Percentiles rank a stretch among this genome's conserved stretches.
Evolutionary conservation across 1,140 invertebrate species (phyloP).

Genomic region (Mesaphorura yosii): DNA sequence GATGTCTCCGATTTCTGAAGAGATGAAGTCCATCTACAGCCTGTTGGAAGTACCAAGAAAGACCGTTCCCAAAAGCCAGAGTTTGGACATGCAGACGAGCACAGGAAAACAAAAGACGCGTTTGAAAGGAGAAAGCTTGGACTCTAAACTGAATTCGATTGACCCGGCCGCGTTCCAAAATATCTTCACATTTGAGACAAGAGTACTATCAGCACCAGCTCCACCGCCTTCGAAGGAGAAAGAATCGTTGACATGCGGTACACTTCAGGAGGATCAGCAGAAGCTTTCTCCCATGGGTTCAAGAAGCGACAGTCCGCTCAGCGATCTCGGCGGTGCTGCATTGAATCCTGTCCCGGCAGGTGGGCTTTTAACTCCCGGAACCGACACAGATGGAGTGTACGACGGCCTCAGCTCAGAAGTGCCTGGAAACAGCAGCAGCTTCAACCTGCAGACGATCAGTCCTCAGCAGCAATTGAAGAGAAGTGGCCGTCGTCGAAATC

Average conservation of each 20-base stretch:
- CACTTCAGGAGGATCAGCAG: slow-evolving; percentile 14
- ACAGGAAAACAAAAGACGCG: slow-evolving; percentile 1
- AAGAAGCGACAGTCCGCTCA: slow-evolving; percentile 60
- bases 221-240: slow-evolving; percentile 21
- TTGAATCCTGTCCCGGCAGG: neutral
- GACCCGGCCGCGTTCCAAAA: slow-evolving; percentile 17
- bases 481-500: slow-evolving; percentile 25
- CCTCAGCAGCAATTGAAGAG: slow-evolving; percentile 23
- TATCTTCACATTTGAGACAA: slow-evolving; percentile 2
- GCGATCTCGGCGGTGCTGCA: slow-evolving; percentile 39
- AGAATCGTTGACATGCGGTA: slow-evolving; percentile 23
- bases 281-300: slow-evolving; percentile 51
- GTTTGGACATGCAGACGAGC: slow-evolving; percentile 31
- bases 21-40: slow-evolving; percentile 18
- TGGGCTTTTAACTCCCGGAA: slow-evolving; percentile 42
- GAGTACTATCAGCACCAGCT: no score
- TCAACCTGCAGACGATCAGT: slow-evolving; percentile 7
- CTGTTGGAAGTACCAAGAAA: slow-evolving; percentile 29
- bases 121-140: slow-evolving; percentile 26
- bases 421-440: slow-evolving; percentile 13
- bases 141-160: slow-evolving; percentile 28
- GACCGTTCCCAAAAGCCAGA: slow-evolving; percentile 31
- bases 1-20: slow-evolving; percentile 11
- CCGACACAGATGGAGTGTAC: slow-evolving; percentile 62
- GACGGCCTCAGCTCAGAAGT: slow-evolving; percentile 62